Evolutionary conservation across 2,113 vertebrate species (phyloP), one percentile per base, ranked within the genome.

Genomic region (Mohoua ochrocephala): DNA sequence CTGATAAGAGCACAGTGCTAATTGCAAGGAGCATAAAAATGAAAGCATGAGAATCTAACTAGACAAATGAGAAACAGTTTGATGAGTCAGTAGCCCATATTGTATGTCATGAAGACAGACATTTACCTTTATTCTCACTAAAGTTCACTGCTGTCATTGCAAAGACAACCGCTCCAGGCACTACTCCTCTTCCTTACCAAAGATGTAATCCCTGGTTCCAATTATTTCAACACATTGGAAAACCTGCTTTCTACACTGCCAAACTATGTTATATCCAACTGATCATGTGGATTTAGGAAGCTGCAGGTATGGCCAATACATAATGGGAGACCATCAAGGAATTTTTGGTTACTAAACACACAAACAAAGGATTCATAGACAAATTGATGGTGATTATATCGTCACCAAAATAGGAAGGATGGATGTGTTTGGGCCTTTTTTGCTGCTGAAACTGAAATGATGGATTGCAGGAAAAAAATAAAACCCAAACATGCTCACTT

Each of bases 401-500:
- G 24, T 3, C 14, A 79, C 5, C 15, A 39, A 67, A 90, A 64
- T 4, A 81, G 21, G 26, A 80, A 57, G 33, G 44, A 67, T 44
- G 15, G 3, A 37, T 69, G 3, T 30, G 3, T 30, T 79, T 89
- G 41, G 5, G 26, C 3, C 8, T 63, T 45, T 23, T 65, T 59
- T 71, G 5, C 8, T 59, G 17, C 26, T 70, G 37, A 74, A 76
- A 15, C 2, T 21, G 26, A 71, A 17, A 28, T 35, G 6, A 22
- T 52, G 5, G 7, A 13, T 53, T 78, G 5, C 22, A 53, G 10
- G 14, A 7, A 21, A 42, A 52, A n/a, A 13, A 26, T 35, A 17
- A 7, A 39, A 24, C 4, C 3, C 18, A 27, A 61, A 45, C 0
- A 7, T 6, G 4, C 3, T 61, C 5, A 44, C 3, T n/a, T 1